Base-by-base conservation (phyloP, 2,888 invertebrate species). In the Rhogogaster chlorosoma region DNA sequence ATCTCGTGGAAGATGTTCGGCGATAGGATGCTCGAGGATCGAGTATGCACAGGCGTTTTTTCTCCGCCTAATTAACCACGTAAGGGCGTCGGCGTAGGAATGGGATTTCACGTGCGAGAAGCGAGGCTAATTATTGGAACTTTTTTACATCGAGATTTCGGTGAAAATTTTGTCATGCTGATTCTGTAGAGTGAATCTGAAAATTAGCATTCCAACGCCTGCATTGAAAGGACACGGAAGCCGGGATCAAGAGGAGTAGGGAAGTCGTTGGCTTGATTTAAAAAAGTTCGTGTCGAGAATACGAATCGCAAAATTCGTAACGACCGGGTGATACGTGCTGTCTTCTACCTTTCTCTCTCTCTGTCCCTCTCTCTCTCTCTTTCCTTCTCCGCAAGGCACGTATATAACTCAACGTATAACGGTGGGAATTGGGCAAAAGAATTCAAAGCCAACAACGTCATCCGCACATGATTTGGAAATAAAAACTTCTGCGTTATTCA, bases 401-500 rank as follows among this genome's bases (percentile, higher is more conserved):
- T 49, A 61, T 61, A 36, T 45, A 83, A 67, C 67, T 26, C 83
- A 36, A 29, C 83, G 42, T 42, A 67, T 83, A 67, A 83, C 70
- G 83, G 70, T 83, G 83, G 83, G 83, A 83, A 83, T 67, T 49
- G 83, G 70, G 83, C 38, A 64, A 70, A 83, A 83, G 83, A 83
- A 83, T 83, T 29, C 83, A 70, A 64, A 70, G 45, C 38, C 45
- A 29, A 64, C 83, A 26, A 83, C 83, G 83, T 83, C 83, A 83
- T 83, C 26, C 42, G 29, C 45, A 64, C 83, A 45, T 45, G 64
- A 83, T 83, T 83, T 67, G 26, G 45, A 83, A 83, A 67, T 45
- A 83, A 67, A 83, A 45, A 64, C 38, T 7, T 12, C 61, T 67
- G 45, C 32, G 83, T 83, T 67, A 64, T 83, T 80, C 80, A 67